These are phyloP conservation scores for Teleogryllus occipitalis DNA, from an alignment of 1,140 invertebrate genomes.

Conservation along the genomic window DNA sequence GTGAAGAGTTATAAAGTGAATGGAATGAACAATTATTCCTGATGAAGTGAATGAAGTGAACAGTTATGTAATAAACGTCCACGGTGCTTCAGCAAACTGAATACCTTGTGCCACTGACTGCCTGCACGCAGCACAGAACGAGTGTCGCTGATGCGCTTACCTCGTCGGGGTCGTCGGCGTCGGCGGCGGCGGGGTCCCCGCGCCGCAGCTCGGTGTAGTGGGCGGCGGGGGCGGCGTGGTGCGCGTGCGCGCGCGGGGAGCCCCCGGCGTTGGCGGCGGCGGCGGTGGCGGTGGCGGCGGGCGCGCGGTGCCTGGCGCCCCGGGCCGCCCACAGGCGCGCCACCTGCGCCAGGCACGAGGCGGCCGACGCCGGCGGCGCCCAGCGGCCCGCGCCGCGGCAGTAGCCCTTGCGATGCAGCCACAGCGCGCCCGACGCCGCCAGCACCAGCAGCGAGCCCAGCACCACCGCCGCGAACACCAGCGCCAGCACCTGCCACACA, in stretches of 20 bases:
- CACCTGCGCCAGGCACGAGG: slow-evolving; percentile 27
- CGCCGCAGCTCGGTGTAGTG: slow-evolving; percentile 51
- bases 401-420: slow-evolving; percentile 45
- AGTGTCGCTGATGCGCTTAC: too few relatives aligned
- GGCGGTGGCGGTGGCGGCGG: slow-evolving; percentile 34
- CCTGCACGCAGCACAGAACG: too few relatives aligned
- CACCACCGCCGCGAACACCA: slow-evolving; percentile 42
- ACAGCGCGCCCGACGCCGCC: slow-evolving; percentile 41
- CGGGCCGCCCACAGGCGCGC: background rate
- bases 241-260: background rate
- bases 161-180: background rate
- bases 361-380: slow-evolving; percentile 34
- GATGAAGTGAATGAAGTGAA: too few relatives aligned
- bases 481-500: slow-evolving; percentile 32
- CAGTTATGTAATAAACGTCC: too few relatives aligned
- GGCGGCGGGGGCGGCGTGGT: slow-evolving; percentile 43
- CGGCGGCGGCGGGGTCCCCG: background rate
- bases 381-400: slow-evolving; percentile 31
- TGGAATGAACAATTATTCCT: too few relatives aligned
- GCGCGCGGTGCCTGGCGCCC: slow-evolving; percentile 24
- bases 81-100: too few relatives aligned
- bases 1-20: too few relatives aligned
- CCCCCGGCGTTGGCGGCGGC: slow-evolving; percentile 27
- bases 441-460: slow-evolving; percentile 41
- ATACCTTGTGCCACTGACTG: too few relatives aligned